Percentiles rank a stretch among this genome's conserved stretches.
phyloP scores from a whole-genome alignment of 2,888 invertebrate genomes.

The Leptopilina syphax region DNA sequence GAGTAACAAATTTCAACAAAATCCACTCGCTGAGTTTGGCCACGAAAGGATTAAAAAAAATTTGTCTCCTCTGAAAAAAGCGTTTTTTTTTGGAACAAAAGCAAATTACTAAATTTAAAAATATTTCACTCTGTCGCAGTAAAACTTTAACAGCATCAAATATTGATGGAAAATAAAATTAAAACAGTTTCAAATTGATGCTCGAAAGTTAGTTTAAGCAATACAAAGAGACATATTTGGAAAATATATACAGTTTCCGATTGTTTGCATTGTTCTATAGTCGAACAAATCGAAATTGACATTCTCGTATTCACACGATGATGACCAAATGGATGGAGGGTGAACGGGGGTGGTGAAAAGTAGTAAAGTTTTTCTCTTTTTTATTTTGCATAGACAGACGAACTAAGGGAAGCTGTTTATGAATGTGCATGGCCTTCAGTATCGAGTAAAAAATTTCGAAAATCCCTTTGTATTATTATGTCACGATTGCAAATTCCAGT shows the following conservation, averaged over 20 bases:
- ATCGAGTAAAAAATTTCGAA: slow-evolving; percentile 6
- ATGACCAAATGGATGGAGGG: not conserved
- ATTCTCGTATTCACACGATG: not conserved
- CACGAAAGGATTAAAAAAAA: not conserved
- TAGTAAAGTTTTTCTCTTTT: not conserved
- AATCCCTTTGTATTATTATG: not conserved
- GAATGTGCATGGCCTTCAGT: slow-evolving; percentile 4
- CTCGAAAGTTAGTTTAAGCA: not conserved
- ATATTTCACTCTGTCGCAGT: not conserved
- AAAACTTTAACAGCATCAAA: not conserved
- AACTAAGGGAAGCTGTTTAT: slow-evolving; percentile 16
- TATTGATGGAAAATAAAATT: not conserved
- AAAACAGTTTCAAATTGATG: not conserved
- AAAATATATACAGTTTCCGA: not conserved
- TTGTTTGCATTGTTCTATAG: not conserved
- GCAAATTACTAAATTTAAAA: not conserved
- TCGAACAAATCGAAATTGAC: slow-evolving; percentile 1
- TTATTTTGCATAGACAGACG: not conserved
- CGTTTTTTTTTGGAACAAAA: not conserved
- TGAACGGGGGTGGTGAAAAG: not conserved
- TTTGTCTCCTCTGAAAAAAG: not conserved
- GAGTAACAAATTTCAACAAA: too few relatives aligned
- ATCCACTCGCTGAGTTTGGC: too few relatives aligned
- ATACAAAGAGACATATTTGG: not conserved
- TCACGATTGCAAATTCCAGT: slow-evolving; percentile 6